Base-by-base conservation (phyloP, 1,140 invertebrate genomes). In the Cydia fagiglandana region DNA sequence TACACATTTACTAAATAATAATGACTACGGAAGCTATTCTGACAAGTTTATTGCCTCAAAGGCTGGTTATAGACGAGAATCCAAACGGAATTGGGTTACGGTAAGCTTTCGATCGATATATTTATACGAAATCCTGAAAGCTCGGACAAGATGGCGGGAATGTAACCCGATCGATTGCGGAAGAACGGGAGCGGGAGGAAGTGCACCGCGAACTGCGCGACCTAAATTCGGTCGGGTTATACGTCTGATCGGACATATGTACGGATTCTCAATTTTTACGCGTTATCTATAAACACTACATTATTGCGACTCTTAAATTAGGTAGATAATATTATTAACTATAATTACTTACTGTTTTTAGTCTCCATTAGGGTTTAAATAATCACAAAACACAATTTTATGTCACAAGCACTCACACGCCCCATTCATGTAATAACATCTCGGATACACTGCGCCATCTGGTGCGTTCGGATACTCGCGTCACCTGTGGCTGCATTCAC, bases 331-430 rank as follows among this genome's bases (percentile, higher is more conserved):
- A 56, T 68, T 73, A 47, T 84, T 80, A 86, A 82, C 50, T 78
- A 77, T 74, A 53, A 81, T 75, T 78, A 86, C 89, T 91, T 73
- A 91, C 89, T 85, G 83, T 87, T 89, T 90, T 86, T 82, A 73
- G 80, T 79, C 84, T 86, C 81, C 82, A 86, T 90, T 83, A 83
- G 80, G 76, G 78, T 82, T 83, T 87, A 84, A 80, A 85, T 84
- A 84, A 88, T 85, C 89, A 92, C 91, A 87, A 91, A 91, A 89
- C 91, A 92, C 91, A 86, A 82, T 85, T 82, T 86, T 90, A 88
- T 87, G 88, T 86, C 88, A 91, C 91, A 92, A 91, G 88, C 91
- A 92, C 91, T 91, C 86, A 91, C 89, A 91, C 91, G 89, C 91
- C 91, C 53, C 91, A 86, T 90, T 87, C 86, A 89, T 90, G 89